phyloP scores from a whole-genome alignment of 2,797 vertebrate genomes.

The Syngnathus rostellatus region DNA sequence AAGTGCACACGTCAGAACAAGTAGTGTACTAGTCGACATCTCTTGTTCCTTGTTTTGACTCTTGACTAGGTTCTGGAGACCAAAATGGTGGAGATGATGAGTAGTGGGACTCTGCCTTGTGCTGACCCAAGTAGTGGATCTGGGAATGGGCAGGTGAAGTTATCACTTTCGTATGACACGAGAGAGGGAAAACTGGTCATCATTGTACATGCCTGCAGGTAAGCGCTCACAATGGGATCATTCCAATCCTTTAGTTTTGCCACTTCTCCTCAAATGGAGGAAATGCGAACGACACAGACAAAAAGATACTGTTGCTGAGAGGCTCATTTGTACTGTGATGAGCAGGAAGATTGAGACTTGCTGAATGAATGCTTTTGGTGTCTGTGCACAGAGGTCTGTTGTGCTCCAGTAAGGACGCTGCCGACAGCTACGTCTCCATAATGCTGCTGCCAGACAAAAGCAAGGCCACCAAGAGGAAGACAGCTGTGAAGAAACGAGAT shows the following conservation, averaged over 20 bases:
- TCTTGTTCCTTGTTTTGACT: neutral
- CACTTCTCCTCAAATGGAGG: too few species aligned
- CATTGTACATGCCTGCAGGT: slow-evolving; percentile 80
- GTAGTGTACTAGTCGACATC: neutral
- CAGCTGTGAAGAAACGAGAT: slow-evolving; percentile 77
- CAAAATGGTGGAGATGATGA: slow-evolving; percentile 64
- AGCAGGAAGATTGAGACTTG: neutral
- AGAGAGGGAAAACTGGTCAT: slow-evolving; percentile 72
- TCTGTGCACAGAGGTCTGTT: slow-evolving; percentile 65
- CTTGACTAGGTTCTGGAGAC: slow-evolving; percentile 59
- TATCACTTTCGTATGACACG: slow-evolving; percentile 71
- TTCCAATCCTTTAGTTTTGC: too few species aligned
- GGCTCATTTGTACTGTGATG: neutral
- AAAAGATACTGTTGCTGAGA: neutral
- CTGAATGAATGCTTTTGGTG: neutral
- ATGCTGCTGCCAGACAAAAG: slow-evolving; percentile 84
- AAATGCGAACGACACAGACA: too few species aligned
- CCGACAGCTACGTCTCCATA: slow-evolving; percentile 83
- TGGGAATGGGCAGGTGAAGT: slow-evolving; percentile 62
- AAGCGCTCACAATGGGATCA: neutral
- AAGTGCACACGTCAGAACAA: neutral
- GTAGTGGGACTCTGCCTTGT: slow-evolving; percentile 53
- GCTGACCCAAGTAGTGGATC: slow-evolving; percentile 33
- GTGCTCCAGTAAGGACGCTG: slow-evolving; percentile 70
- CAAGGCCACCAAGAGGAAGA: slow-evolving; percentile 86